Base-by-base conservation (phyloP, 2,888 invertebrate genomes). In the Myopa testacea region DNA sequence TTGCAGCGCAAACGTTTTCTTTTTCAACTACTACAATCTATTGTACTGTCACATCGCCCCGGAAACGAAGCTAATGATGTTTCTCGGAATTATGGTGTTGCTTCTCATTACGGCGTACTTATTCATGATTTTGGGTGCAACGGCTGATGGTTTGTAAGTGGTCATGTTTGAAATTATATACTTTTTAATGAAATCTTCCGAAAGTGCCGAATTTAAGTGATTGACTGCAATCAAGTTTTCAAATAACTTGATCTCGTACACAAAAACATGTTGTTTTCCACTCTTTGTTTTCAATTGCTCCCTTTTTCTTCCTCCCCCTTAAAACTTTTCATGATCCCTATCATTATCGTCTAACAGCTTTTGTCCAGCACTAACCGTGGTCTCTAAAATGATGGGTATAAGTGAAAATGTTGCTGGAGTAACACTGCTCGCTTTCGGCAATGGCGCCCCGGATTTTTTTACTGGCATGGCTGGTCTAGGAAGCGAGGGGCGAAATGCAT, bases 381-480 rank as follows among this genome's bases (percentile, higher is more conserved):
- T 92, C 45, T 89, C 92, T 1, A 83, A 87, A 71, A 83, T 89
- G 1, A 81, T 92, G 65, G 86, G 86, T 40, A 84, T 92, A 70
- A 91, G 91, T 76, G 91, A 92, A 81, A 91, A 90, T 82, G 88
- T 92, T 52, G 92, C 92, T 10, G 94, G 94, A 4, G 93, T 93
- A 10, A 93, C 93, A n/a, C 90, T 94, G 81, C 85, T 94, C 82
- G 93, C 93, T 0, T 92, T 94, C 85, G 94, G 93, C 34, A 94
- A 94, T 85, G 93, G 93, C 63, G 92, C 93, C 0, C 93, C 94
- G 5, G 94, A 94, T 86, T 90, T 94, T 75, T 93, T 94, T 83
- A 91, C 93, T 14, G 91, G 92, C 16, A 86, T 93, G 34, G 92
- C 84, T 2, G 78, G 83, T 1, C 90, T 82, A 0, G 45, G 90